Base-by-base conservation (phyloP, 2,888 invertebrate species). In the Helicoverpa assulta region DNA sequence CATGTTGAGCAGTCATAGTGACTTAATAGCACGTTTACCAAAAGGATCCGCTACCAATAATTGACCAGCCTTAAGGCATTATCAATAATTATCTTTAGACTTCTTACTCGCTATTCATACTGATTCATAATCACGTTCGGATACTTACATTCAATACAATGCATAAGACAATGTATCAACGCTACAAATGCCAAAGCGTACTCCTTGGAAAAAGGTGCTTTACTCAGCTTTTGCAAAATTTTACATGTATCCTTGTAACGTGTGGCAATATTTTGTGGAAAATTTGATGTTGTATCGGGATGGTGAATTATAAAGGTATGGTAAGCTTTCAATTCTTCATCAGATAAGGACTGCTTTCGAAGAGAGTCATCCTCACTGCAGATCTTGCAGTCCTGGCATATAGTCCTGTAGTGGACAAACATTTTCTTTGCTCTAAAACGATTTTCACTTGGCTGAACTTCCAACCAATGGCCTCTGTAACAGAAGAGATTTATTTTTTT, bases 401-500 rank as follows among this genome's bases (percentile, higher is more conserved):
- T 53, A 2, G 7, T 61, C 70, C 61, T 70, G 43, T 62, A 62
- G 26, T 37, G 8, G 1, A 40, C 6, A 1, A 51, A 51, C 33
- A 51, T 6, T 19, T 50, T 18, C 21, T 10, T 40, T 40, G 61
- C 50, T 40, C 52, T 57, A 8, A 5, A 10, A 1, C 10, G 0
- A 0, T 0, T 0, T 21, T 40, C 70, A 1, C 0, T 2, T 16
- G 14, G 14, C 1, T 5, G 0, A 4, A 18, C 6, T 50, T 76
- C 76, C 33, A 73, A 16, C 61, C 70, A 76, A 70, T 76, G 61
- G 10, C 73, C 76, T 18, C 73, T 73, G 76, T 57, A 76, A 73
- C 18, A 19, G 1, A 52, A 53, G 33, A n/a, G 29, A 26, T 29
- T 16, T 16, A 16, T 54, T n/a, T 10, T 6, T 50, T 18, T 2